Evolutionary conservation across 2,797 vertebrate species (phyloP).

Genomic region (Poeciliopsis turneri): DNA sequence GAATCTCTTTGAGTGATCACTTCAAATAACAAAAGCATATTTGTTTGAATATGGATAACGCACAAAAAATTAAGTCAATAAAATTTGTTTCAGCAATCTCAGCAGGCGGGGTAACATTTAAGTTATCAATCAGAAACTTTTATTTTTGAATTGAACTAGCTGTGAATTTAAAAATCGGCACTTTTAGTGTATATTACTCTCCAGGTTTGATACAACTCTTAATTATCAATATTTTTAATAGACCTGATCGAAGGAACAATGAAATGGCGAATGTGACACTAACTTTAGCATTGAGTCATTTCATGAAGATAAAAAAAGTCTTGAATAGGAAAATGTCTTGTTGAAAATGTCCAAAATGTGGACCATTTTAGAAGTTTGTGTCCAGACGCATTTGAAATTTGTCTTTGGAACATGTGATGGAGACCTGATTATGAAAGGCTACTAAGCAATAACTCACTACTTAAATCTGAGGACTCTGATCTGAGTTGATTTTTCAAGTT

Average conservation of each 20-base stretch:
- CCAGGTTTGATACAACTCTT: background rate
- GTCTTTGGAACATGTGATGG: background rate
- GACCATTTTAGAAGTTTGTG: background rate
- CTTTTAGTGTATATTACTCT: background rate
- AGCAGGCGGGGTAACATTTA: too few species aligned
- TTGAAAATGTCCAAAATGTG: too few species aligned
- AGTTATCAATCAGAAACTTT: too few species aligned
- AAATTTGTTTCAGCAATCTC: background rate
- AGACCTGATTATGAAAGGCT: background rate
- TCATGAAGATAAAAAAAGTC: too few species aligned
- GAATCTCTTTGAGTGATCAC: background rate
- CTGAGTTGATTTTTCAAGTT: background rate
- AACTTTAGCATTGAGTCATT: too few species aligned
- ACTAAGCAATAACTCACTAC: background rate
- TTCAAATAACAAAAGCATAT: background rate
- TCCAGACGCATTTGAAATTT: background rate
- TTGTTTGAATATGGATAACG: background rate
- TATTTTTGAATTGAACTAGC: background rate
- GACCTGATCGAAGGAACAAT: background rate
- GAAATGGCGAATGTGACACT: background rate
- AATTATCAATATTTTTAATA: background rate
- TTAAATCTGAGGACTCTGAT: background rate
- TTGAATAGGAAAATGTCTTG: too few species aligned
- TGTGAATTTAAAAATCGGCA: background rate
- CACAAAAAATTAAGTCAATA: background rate